phyloP scores from a whole-genome alignment of 1,140 invertebrate genomes.

The Panagrolaimus sp. region DNA sequence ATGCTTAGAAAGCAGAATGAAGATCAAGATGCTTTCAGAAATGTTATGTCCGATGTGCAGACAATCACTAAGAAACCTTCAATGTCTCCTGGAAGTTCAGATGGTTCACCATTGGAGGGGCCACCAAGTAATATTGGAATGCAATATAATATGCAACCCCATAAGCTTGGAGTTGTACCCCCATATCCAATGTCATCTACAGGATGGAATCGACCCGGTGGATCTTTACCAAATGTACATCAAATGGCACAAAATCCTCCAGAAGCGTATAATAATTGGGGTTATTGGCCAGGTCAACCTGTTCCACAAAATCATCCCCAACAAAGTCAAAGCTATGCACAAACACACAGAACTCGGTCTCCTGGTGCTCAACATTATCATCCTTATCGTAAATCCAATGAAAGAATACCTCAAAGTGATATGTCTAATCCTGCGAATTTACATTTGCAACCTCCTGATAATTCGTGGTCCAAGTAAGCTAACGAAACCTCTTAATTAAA shows the following conservation, averaged over 20 bases:
- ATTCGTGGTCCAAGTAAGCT: constrained; percentile 38
- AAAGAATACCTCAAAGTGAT: neutral
- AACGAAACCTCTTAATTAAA: too few relatives aligned
- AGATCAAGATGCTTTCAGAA: constrained; percentile 47
- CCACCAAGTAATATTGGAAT: neutral
- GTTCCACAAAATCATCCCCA: too few relatives aligned
- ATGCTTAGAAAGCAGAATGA: constrained; percentile 55
- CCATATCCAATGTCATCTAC: neutral
- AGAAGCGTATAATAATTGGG: neutral
- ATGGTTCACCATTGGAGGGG: neutral
- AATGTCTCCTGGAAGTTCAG: neutral
- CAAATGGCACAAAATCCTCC: constrained; percentile 20
- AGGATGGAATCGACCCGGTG: constrained; percentile 33
- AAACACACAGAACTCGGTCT: constrained; percentile 38
- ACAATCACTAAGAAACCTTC: constrained; percentile 35
- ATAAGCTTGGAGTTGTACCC: neutral
- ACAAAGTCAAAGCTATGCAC: constrained; percentile 11
- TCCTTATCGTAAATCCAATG: constrained; percentile 21
- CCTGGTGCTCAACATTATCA: constrained; percentile 43
- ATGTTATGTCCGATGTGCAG: constrained; percentile 55
- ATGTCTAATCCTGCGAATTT: constrained; percentile 9
- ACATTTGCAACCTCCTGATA: constrained; percentile 39
- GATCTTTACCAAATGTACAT: constrained; percentile 49
- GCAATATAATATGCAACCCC: neutral
- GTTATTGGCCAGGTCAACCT: neutral